Base-by-base conservation (phyloP, 2,113 vertebrate genomes). In the Rhynchopsitta pachyrhyncha region DNA sequence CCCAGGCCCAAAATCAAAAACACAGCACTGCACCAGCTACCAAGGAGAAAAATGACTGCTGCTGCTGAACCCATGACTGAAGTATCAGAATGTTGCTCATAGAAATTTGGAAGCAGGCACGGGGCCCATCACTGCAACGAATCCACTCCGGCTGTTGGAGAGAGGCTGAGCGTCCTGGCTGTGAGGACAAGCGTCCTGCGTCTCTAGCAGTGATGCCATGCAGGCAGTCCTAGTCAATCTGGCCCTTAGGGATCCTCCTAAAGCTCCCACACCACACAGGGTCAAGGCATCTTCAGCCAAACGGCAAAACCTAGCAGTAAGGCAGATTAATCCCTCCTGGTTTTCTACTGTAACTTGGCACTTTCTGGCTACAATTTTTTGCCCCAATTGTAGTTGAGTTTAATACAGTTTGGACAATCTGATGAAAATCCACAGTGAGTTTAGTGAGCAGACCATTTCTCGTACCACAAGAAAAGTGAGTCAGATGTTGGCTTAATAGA, bases 401-500 rank as follows among this genome's bases (percentile, higher is more conserved):
- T 88, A 92, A 93, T 85, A 93, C 18, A 76, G 46, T 88, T 64
- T 33, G 64, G 50, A 81, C 68, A 57, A 89, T 81, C 81, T 92
- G 90, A 86, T 90, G 88, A 94, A 97, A 91, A 96, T 93, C 17
- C 5, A 91, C 66, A 93, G 52, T 92, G 81, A 97, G 91, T 95
- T 86, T 81, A 96, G 79, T 0, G 4, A 94, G 73, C 41, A 91
- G 76, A 74, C 23, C 47, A 73, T 91, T 92, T 96, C 88, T 96
- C 80, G 76, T 86, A 93, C 66, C 84, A 95, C 77, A 96, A 82
- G 92, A 97, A 93, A 97, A 93, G 39, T 85, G 83, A 97, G 86
- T 96, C 93, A 96, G 88, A 97, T 92, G 94, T 96, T 96, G 95
- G 95, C 87, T 95, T 95, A 95, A 94, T 91, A 85, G 95, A 94